These are phyloP conservation scores for Electrophaes corylata DNA, from an alignment of 2,888 invertebrate species.

Conservation along the genomic window DNA sequence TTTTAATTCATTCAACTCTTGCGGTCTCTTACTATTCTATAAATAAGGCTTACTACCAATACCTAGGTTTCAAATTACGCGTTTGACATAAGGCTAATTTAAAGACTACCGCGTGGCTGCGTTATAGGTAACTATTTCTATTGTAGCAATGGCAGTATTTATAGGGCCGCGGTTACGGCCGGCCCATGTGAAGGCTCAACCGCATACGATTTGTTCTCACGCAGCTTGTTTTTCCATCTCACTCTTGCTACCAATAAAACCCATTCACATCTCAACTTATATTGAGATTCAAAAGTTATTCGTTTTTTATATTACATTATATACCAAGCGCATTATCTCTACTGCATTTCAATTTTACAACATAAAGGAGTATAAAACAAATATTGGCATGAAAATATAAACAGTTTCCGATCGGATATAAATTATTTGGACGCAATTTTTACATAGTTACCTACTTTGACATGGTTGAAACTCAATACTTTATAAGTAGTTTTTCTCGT, in stretches of 20 bases:
- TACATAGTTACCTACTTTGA: conserved; percentile 50
- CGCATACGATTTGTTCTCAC: conserved; percentile 71
- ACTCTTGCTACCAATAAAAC: conserved; percentile 48
- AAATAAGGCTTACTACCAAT: conserved; percentile 30
- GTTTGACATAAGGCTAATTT: conserved; percentile 57
- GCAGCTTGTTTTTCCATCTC: conserved; percentile 63
- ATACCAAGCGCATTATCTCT: conserved; percentile 43
- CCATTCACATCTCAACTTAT: conserved; percentile 52
- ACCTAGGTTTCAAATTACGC: conserved; percentile 46
- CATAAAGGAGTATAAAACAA: no score
- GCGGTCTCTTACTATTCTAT: conserved; percentile 29
- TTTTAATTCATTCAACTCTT: conserved; percentile 30
- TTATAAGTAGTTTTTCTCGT: conserved; percentile 57
- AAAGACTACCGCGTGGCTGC: conserved; percentile 53
- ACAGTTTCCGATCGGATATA: no score
- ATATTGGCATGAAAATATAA: no score
- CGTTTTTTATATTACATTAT: conserved; percentile 56
- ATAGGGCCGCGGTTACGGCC: conserved; percentile 55
- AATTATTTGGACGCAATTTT: no score
- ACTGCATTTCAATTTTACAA: conserved; percentile 22
- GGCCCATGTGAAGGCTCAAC: conserved; percentile 61
- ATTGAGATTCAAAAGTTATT: conserved; percentile 53
- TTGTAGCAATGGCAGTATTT: conserved; percentile 56
- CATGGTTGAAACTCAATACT: conserved; percentile 60
- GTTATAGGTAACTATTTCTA: conserved; percentile 57